phyloP scores from a whole-genome alignment of 1,140 invertebrate species.

The Zelostemma sp. region DNA sequence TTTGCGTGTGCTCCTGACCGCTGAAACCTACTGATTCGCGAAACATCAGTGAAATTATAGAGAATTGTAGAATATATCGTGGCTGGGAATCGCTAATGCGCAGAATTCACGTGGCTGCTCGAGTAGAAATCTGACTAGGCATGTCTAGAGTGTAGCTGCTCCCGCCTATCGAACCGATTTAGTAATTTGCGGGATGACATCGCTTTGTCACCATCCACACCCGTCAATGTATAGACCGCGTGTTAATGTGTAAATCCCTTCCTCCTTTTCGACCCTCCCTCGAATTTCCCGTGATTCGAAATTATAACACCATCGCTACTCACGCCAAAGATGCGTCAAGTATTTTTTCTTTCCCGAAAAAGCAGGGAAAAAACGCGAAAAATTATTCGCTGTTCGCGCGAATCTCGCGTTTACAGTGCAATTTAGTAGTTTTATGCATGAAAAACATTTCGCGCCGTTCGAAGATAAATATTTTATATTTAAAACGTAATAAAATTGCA shows the following conservation, averaged over 20 bases:
- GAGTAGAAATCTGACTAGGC: conserved; percentile 45
- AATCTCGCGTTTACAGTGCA: neutral
- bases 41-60: conserved; percentile 32
- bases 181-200: conserved; percentile 38
- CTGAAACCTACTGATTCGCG: conserved; percentile 29
- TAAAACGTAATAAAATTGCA: conserved; percentile 38
- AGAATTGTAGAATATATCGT: conserved; percentile 29
- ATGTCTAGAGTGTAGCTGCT: conserved; percentile 35
- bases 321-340: too few species aligned
- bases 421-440: neutral
- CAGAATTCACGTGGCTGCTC: conserved; percentile 22
- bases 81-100: conserved; percentile 37
- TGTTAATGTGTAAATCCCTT: conserved; percentile 7
- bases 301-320: neutral
- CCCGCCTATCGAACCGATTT: conserved; percentile 38
- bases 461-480: conserved; percentile 32
- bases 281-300: neutral
- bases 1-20: conserved; percentile 30
- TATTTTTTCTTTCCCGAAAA: too few species aligned
- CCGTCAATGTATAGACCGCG: conserved; percentile 18
- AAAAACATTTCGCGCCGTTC: conserved; percentile 8
- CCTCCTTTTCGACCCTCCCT: neutral
- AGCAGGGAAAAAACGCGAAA: too few species aligned
- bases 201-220: conserved; percentile 37
- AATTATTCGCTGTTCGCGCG: neutral